Evolutionary conservation across 2,113 vertebrate species (phyloP).

Genomic region (Ctenodactylus gundi): DNA sequence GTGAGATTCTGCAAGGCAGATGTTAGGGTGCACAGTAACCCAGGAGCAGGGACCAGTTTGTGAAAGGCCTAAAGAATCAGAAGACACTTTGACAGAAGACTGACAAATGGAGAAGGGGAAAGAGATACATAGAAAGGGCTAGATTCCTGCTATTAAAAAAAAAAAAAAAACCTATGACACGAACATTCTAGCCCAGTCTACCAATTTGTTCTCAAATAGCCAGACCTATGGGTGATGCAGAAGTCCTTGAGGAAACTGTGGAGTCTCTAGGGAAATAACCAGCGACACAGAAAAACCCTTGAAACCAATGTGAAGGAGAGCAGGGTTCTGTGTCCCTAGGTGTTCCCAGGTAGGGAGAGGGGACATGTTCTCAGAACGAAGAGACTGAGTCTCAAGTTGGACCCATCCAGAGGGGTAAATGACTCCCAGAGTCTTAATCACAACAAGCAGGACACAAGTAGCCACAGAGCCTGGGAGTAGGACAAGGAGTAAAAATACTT

Average conservation of each 20-base stretch:
- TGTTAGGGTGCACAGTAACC: no score
- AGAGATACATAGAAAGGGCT: neutral
- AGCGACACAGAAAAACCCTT: neutral
- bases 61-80: neutral
- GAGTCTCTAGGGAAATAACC: neutral
- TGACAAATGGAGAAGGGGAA: neutral
- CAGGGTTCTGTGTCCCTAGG: neutral
- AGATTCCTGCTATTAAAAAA: neutral
- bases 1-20: neutral
- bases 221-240: neutral
- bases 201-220: neutral
- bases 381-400: neutral
- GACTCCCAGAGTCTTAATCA: neutral
- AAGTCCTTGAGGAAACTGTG: neutral
- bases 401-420: neutral
- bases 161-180: neutral
- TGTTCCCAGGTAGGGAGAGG: neutral
- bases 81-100: neutral
- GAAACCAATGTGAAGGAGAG: no score
- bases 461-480: neutral
- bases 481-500: neutral
- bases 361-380: neutral
- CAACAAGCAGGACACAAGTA: neutral
- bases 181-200: neutral
- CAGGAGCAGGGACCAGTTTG: neutral